Base-by-base conservation (phyloP, 1,140 invertebrate genomes). In the Drosophila trapezifrons region DNA sequence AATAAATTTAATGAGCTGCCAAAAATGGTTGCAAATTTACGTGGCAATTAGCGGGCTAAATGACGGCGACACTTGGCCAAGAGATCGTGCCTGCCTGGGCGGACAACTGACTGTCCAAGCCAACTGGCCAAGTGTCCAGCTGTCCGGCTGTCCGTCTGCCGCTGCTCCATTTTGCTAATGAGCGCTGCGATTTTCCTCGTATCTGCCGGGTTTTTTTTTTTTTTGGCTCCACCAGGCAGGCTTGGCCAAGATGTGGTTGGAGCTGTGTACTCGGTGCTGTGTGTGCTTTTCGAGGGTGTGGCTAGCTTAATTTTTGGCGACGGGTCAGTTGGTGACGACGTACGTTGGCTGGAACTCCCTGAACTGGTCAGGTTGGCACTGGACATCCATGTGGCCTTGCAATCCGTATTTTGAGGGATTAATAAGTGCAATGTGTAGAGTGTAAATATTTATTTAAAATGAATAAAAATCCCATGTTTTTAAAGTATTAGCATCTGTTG, bases 11-110 rank as follows among this genome's bases (percentile, higher is more conserved):
- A 90, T 90, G 85, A 90, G 85, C 85, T 90, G 85, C 85, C 85
- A 90, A 90, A 90, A 90, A 90, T 90, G 85, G 85, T 87, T 87
- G 83, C 83, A 87, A 87, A 87, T 87, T 89, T 87, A 87, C 83
- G 83, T 87, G 84, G 84, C 83, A 87, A 87, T 87, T 87, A 87
- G 83, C 72, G 76, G 45, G 57, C 72, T 80, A 87, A 81, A 76
- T 75, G 73, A 76, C 73, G 72, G 80, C 79, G 80, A 86, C 83
- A 87, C 83, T 87, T 87, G 83, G 80, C 71, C 66, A 86, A 84
- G 37, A 64, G 80, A 83, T 81, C 78, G 78, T 82, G 56, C 49
- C 46, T 18, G 62, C 38, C 62, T 70, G 51, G 65, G 65, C 67
- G 67, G 51, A 69, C 59, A 66, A 43, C 47, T 58, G 9, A 9